phyloP scores from a whole-genome alignment of 1,140 invertebrate species.

The Phocides pigmalion region DNA sequence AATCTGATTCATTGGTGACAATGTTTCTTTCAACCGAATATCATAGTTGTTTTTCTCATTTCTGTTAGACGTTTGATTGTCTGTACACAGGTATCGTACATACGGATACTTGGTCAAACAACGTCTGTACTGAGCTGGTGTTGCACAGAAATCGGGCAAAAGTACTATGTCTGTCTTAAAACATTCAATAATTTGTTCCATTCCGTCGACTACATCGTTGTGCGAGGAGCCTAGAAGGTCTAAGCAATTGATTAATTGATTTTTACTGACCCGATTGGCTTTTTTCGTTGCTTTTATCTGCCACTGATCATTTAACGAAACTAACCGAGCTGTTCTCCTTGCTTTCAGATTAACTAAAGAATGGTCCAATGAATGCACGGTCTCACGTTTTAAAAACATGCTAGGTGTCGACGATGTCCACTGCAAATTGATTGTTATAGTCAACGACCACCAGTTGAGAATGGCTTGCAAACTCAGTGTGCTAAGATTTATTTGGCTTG shows the following conservation, averaged over 20 bases:
- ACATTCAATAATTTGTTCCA: constrained; percentile 37
- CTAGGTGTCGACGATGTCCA: background rate
- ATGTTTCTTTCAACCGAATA: constrained; percentile 58
- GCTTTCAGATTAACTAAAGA: constrained; percentile 53
- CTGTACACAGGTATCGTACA: constrained; percentile 52
- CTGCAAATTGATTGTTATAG: constrained; percentile 40
- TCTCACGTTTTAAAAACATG: constrained; percentile 42
- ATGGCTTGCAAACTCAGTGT: constrained; percentile 46
- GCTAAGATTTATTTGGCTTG: constrained; percentile 37
- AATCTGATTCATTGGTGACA: constrained; percentile 43
- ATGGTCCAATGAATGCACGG: constrained; percentile 47
- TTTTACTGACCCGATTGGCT: background rate
- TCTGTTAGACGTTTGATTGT: constrained; percentile 1
- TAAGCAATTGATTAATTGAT: constrained; percentile 18
- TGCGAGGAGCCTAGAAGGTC: constrained; percentile 5
- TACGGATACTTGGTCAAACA: constrained; percentile 53
- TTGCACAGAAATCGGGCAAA: constrained; percentile 14
- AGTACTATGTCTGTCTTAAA: constrained; percentile 44
- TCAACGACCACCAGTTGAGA: constrained; percentile 53
- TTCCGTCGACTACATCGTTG: background rate
- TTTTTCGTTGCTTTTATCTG: constrained; percentile 34
- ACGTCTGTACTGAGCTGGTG: constrained; percentile 39
- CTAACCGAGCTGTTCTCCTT: background rate
- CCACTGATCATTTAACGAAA: constrained; percentile 37
- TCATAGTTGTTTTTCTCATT: constrained; percentile 42